Conservation (phyloP, 2,113 vertebrate genomes). For the Xiphorhynchus elegans region DNA sequence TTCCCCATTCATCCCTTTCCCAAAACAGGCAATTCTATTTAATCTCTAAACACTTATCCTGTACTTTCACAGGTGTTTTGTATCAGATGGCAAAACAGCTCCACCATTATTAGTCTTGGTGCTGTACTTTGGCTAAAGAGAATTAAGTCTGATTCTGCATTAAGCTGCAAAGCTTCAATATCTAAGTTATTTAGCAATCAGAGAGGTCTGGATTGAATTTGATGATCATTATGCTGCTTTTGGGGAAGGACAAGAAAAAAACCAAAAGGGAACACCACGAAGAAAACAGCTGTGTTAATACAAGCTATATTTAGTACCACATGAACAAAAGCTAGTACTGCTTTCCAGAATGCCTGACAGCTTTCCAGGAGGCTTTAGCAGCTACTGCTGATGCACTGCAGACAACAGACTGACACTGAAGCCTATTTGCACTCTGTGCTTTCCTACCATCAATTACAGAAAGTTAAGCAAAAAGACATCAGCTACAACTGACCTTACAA, state of each 20-base stretch:
- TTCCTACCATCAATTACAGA: not conserved
- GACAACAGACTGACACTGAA: not conserved
- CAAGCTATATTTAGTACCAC: not conserved
- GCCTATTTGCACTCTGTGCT: not conserved
- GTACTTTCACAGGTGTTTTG: not conserved
- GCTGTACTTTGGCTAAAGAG: not conserved
- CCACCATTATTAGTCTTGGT: not conserved
- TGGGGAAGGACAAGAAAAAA: not conserved
- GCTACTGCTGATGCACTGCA: not conserved
- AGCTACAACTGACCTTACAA: not conserved
- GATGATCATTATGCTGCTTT: not conserved
- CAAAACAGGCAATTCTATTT: not conserved
- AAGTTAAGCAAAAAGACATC: not conserved
- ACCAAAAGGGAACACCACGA: fast-evolving
- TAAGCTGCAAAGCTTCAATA: not conserved
- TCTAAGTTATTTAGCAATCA: not conserved
- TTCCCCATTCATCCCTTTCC: not conserved
- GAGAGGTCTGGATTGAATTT: not conserved
- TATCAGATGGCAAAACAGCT: not conserved
- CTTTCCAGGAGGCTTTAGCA: not conserved
- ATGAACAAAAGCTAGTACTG: not conserved
- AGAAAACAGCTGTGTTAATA: not conserved
- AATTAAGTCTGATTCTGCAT: not conserved
- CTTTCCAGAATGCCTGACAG: not conserved
- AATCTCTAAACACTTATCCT: not conserved